These are phyloP conservation scores for Blastobasis lacticolella DNA, from an alignment of 2,888 invertebrate species.

Conservation along the genomic window DNA sequence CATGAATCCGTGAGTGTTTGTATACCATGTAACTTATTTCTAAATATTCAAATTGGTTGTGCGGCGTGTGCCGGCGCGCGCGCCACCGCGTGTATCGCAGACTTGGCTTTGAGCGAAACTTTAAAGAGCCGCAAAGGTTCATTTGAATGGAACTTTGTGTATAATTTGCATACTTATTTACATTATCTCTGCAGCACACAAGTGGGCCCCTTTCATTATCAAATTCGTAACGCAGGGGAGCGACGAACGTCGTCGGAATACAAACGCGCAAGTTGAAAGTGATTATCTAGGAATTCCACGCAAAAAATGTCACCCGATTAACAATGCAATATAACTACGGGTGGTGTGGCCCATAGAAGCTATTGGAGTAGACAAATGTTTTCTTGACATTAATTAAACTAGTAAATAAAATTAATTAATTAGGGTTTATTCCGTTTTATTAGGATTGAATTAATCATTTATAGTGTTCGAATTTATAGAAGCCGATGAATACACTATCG, in stretches of 20 bases:
- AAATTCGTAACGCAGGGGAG: constrained; percentile 64
- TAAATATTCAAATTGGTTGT: constrained; percentile 42
- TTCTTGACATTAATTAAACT: no score
- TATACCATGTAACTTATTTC: constrained; percentile 48
- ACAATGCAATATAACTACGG: constrained; percentile 42
- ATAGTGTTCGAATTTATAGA: no score
- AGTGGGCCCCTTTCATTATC: constrained; percentile 71
- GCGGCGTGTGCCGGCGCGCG: constrained; percentile 20
- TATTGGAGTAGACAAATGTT: constrained; percentile 6
- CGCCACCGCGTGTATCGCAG: constrained; percentile 30
- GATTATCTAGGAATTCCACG: constrained; percentile 58
- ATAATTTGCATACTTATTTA: constrained; percentile 73
- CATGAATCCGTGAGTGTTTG: constrained; percentile 45
- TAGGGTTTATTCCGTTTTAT: no score
- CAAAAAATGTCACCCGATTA: constrained; percentile 56
- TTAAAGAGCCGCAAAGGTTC: constrained; percentile 66
- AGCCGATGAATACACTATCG: no score
- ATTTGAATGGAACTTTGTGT: constrained; percentile 67
- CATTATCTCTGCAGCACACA: constrained; percentile 73
- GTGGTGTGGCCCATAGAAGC: constrained; percentile 10
- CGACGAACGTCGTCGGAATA: constrained; percentile 48
- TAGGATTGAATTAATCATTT: no score
- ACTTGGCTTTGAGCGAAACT: constrained; percentile 57
- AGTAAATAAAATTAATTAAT: no score
- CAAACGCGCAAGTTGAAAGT: constrained; percentile 56